Base-by-base conservation (phyloP, 2,888 invertebrate genomes). In the Deilephila porcellus region DNA sequence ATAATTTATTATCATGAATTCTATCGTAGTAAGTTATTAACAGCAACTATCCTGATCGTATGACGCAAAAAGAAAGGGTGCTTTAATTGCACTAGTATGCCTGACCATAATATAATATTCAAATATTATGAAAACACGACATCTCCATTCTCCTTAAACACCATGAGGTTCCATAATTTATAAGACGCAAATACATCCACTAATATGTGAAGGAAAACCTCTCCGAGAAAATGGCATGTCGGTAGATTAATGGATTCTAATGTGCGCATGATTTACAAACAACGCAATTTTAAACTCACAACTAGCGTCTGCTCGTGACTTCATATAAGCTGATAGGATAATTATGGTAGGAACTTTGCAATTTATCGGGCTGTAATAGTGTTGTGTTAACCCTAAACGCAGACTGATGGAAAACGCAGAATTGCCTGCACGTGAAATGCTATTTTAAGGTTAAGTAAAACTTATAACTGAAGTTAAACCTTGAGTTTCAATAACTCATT, bases 251-350 rank as follows among this genome's bases (percentile, higher is more conserved):
- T 67, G 67, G 45, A 52, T 52, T 52, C 14, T 67, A 52, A 67
- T 67, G 67, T 67, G 45, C 45, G 25, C 52, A 25, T 67, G 25
- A 45, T 67, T 67, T 67, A 52, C 67, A 67, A 67, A 67, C 25
- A 25, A 67, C 67, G 45, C 45, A 67, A 67, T 52, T 25, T 25
- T 67, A 67, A 67, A 67, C 25, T 45, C 45, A 67, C 25, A 67
- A 20, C 45, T 52, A 67, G 45, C 14, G 67, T 25, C 20, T 52
- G 52, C 20, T 67, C 45, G 29, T 67, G 52, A 67, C 67, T 67
- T 67, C 25, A 6, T 67, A 52, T 52, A 25, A 45, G 25, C 4
- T 67, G 67, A 67, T 52, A 67, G 52, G 67, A 52, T 67, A 52
- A 67, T 63, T 63, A 63, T 67, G 52, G 25, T 67, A 52, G 52